Evolutionary conservation across 2,888 invertebrate species (phyloP).

Genomic region (Platynereis dumerilii): DNA sequence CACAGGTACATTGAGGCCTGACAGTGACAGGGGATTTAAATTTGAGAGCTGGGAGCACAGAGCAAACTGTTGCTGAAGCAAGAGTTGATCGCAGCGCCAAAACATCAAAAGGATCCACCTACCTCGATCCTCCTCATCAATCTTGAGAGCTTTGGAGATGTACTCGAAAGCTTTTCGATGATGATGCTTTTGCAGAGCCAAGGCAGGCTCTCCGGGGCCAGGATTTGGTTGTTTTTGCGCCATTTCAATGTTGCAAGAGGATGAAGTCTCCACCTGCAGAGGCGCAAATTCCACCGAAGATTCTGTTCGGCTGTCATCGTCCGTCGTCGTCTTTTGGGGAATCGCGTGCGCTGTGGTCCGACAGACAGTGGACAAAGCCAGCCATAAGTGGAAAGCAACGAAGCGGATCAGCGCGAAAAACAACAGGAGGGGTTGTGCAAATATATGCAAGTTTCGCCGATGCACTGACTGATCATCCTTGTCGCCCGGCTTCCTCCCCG

Average conservation of each 20-base stretch:
- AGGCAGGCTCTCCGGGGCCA: constrained; percentile 56
- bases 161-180: constrained; percentile 95
- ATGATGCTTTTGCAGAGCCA: constrained; percentile 88
- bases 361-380: constrained; percentile 55
- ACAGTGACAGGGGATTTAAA: too few relatives aligned
- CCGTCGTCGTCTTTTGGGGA: constrained; percentile 23
- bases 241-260: constrained; percentile 20
- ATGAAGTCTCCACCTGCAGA: neutral
- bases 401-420: constrained; percentile 59
- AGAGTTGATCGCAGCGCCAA: too few relatives aligned
- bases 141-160: constrained; percentile 93
- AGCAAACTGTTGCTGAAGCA: too few relatives aligned
- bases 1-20: too few relatives aligned
- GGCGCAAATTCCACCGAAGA: constrained; percentile 3
- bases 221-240: constrained; percentile 38
- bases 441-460: constrained; percentile 56
- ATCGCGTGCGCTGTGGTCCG: constrained; percentile 39
- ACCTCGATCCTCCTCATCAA: constrained; percentile 79
- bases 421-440: constrained; percentile 60
- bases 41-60: too few relatives aligned
- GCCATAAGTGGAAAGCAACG: constrained; percentile 61
- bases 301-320: constrained; percentile 13
- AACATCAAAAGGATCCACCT: constrained; percentile 7
- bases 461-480: constrained; percentile 51
- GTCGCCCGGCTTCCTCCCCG: constrained; percentile 45